Evolutionary conservation across 2,797 vertebrate species (phyloP).

Genomic region (Myripristis murdjan): DNA sequence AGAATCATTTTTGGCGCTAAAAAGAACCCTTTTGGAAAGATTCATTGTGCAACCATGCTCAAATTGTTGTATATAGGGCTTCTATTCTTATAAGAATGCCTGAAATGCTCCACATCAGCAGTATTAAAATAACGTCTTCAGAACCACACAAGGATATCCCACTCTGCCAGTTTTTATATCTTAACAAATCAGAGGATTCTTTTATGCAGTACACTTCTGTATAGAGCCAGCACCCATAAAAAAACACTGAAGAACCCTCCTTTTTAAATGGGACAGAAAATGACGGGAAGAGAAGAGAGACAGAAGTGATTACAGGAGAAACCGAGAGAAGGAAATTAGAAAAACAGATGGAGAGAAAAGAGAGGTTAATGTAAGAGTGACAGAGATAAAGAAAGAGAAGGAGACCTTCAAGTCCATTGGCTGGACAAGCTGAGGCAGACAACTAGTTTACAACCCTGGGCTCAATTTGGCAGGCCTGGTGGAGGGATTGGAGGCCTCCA

Average conservation of each 20-base stretch:
- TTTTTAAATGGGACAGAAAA: too few relatives aligned
- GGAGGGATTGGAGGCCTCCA: slow-evolving; percentile 41
- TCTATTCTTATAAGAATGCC: background rate
- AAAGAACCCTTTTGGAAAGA: slow-evolving; percentile 27
- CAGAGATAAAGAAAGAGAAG: slow-evolving; percentile 14
- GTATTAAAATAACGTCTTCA: background rate
- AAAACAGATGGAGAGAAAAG: background rate
- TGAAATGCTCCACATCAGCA: background rate
- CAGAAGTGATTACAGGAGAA: too few relatives aligned
- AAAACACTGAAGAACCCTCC: too few relatives aligned
- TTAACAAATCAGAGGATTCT: too few relatives aligned
- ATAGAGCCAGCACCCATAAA: too few relatives aligned
- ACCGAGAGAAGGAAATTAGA: background rate
- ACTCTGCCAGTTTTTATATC: background rate
- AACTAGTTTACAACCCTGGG: slow-evolving; percentile 52
- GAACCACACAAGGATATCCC: background rate
- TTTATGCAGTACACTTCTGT: too few relatives aligned
- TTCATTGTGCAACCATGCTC: slow-evolving; percentile 19
- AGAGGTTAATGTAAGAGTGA: slow-evolving; percentile 12
- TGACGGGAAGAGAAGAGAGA: background rate
- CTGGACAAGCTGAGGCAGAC: slow-evolving; percentile 44
- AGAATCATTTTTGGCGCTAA: slow-evolving; percentile 49
- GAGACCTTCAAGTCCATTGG: slow-evolving; percentile 41
- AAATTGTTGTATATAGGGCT: background rate
- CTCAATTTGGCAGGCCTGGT: slow-evolving; percentile 39